Evolutionary conservation across 2,113 vertebrate genomes (phyloP).

Genomic region (Varanus salvator): DNA sequence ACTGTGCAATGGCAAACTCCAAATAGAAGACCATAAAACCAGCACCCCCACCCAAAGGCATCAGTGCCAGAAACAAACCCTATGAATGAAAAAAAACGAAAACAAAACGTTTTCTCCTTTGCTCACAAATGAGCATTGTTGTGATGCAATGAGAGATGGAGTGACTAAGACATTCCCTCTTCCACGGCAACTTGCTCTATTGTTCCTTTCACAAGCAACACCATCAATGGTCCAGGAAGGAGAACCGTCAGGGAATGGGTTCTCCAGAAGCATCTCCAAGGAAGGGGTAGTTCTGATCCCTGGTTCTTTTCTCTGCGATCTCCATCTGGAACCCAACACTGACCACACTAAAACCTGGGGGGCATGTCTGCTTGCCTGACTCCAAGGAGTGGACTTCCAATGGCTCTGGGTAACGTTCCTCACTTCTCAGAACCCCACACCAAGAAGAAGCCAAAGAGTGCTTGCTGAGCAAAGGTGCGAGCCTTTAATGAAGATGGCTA

Average conservation of each 20-base stretch:
- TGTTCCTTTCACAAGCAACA: background rate
- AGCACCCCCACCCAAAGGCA: too few species aligned
- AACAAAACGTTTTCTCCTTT: background rate
- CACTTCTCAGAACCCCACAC: too few species aligned
- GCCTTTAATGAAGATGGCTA: too few species aligned
- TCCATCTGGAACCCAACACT: background rate
- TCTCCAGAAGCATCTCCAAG: background rate
- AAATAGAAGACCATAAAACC: background rate
- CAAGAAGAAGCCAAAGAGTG: too few species aligned
- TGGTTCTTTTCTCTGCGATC: background rate
- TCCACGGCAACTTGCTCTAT: background rate
- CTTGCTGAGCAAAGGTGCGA: too few species aligned
- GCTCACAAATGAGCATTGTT: background rate
- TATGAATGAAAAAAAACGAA: background rate
- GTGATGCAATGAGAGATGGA: background rate
- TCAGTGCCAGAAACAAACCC: background rate
- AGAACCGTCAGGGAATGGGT: background rate
- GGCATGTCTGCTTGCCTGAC: background rate
- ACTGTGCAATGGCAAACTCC: background rate
- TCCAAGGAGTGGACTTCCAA: background rate
- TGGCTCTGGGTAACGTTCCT: too few species aligned
- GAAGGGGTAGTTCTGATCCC: too few species aligned
- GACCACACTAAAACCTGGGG: background rate
- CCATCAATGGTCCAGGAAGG: background rate
- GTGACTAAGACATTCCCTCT: background rate